A percentile compares a stretch with the other conserved stretches of the same genome.
Evolutionary conservation across 2,113 vertebrate species (phyloP).

Genomic region (Sebastes fasciatus): DNA sequence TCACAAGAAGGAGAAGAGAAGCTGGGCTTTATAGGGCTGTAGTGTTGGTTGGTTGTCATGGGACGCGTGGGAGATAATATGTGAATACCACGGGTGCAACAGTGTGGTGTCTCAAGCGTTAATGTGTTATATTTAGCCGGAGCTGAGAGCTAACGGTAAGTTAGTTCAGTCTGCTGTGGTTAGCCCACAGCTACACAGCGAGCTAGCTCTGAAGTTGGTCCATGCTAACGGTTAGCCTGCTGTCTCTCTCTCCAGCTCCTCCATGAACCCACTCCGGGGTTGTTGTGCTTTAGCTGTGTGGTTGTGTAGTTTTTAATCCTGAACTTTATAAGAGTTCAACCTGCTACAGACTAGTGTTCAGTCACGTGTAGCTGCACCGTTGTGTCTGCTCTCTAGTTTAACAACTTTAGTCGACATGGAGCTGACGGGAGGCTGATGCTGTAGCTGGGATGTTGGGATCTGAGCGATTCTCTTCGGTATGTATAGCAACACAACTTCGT

Average conservation of each 20-base stretch:
- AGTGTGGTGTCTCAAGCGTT: constrained; percentile 29
- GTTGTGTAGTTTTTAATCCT: constrained; percentile 17
- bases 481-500: constrained; percentile 48
- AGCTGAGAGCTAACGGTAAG: constrained; percentile 57
- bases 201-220: constrained; percentile 70
- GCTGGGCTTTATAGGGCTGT: neutral
- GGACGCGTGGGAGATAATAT: neutral
- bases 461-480: constrained; percentile 54
- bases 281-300: neutral
- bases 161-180: constrained; percentile 53
- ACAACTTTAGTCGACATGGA: constrained; percentile 50
- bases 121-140: constrained; percentile 30
- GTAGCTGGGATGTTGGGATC: constrained; percentile 46
- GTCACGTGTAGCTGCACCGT: constrained; percentile 38
- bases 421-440: constrained; percentile 30
- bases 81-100: constrained; percentile 32
- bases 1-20: neutral
- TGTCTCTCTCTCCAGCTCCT: neutral
- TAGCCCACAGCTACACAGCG: constrained; percentile 55
- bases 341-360: constrained; percentile 31
- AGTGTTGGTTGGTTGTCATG: neutral
- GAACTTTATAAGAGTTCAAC: constrained; percentile 38
- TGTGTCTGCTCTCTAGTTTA: constrained; percentile 26
- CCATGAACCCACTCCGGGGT: neutral
- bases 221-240: constrained; percentile 63